Evolutionary conservation across 2,797 vertebrate genomes (phyloP), one percentile per base, ranked within the genome.

Genomic region (Rhinella marina): DNA sequence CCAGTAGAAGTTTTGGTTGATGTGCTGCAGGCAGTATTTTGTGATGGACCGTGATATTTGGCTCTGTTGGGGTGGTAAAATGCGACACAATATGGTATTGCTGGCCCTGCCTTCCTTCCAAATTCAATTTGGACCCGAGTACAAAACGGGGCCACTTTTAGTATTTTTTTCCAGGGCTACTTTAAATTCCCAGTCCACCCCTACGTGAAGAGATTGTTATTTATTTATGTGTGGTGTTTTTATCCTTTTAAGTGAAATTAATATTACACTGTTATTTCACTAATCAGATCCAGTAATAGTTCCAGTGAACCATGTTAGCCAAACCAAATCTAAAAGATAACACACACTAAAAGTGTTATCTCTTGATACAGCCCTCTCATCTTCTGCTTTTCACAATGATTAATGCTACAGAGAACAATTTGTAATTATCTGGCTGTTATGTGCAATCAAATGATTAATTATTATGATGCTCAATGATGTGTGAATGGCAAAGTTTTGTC

Each of bases 401-500:
- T 72, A 72, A 72, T 72, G 29, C 19, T 72, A 72, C 70, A 72
- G 17, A 72, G 70, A 72, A 41, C 29, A 41, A 19, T 41, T 41
- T 72, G 17, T 80, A 61, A 81, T 81, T 81, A 19, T 57, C 23
- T 27, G 19, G 25, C 27, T 56, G n/a, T 29, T 61, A 59, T 32
- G 29, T 56, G 27, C 23, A 61, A 29, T 56, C 27, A 61, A 61
- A 61, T 81, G n/a, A 81, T 59, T 57, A 81, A 81, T 29, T 25
- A 29, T 21, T 7, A 57, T 29, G 27, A 29, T 81, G 27, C 61
- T 17, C 70, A 72, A 21, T 72, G 70, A 41, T 72, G 70, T 72
- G 70, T 41, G 70, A 72, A 72, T 72, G 29, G 70, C 70, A 72
- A 72, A 41, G 17, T 29, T 70, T n/a, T n/a, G n/a, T n/a, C n/a